phyloP scores from a whole-genome alignment of 2,888 invertebrate species.

The Psococerastis gibbosa region DNA sequence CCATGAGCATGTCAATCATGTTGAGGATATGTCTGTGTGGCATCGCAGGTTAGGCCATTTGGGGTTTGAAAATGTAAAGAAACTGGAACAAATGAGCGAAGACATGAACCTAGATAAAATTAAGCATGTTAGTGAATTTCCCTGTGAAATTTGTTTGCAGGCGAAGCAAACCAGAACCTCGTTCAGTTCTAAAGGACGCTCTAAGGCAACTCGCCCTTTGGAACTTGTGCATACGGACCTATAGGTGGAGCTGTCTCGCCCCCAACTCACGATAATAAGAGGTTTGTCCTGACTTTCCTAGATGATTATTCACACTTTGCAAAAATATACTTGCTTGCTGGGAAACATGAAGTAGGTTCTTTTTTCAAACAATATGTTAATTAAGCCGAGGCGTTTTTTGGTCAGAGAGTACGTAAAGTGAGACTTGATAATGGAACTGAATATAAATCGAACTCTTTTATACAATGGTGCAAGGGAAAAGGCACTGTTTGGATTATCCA shows the following conservation, averaged over 20 bases:
- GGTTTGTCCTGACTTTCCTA: conserved; percentile 11
- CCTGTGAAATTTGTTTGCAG: conserved; percentile 4
- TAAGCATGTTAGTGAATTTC: too few species aligned
- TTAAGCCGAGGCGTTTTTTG: conserved; percentile 3
- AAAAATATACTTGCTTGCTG: conserved; percentile 4
- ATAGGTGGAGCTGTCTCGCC: conserved; percentile 9
- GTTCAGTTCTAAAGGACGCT: neutral
- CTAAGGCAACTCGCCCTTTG: conserved; percentile 1
- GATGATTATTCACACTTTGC: conserved; percentile 12
- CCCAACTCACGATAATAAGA: neutral
- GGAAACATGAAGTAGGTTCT: conserved; percentile 10
- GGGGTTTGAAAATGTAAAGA: too few species aligned
- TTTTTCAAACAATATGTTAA: conserved; percentile 9
- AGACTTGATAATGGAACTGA: conserved; percentile 6
- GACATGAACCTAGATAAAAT: too few species aligned
- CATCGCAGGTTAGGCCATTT: too few species aligned
- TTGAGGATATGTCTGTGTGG: too few species aligned
- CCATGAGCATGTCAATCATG: too few species aligned
- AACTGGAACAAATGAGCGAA: too few species aligned
- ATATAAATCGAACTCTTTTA: conserved; percentile 8
- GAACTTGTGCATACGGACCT: conserved; percentile 12
- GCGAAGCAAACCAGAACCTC: conserved; percentile 1
- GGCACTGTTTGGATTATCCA: conserved; percentile 11
- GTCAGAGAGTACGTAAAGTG: conserved; percentile 1
- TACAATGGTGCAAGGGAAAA: conserved; percentile 9